Base-by-base conservation (phyloP, 2,113 vertebrate species). In the Erpornis zantholeuca region DNA sequence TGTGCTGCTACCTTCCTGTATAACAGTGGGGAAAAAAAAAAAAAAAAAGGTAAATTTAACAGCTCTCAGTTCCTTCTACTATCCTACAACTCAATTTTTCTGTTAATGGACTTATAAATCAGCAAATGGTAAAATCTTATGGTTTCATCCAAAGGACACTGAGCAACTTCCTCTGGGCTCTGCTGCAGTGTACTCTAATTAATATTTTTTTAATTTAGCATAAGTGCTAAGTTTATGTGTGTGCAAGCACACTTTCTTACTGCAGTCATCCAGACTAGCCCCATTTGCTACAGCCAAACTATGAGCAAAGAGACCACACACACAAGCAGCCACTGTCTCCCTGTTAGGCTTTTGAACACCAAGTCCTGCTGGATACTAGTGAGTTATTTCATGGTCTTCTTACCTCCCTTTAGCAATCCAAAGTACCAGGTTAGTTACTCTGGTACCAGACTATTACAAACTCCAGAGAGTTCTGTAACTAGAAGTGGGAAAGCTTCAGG, bases 21-120 rank as follows among this genome's bases (percentile, higher is more conserved):
- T 13, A 72, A 31, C 0, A 1, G 44, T 44, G 23, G 22, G 7
- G 33, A 5, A n/a, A 16, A 7, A 29, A 70, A 2, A 36, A 5
- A n/a, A 14, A 6, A 27, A 65, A 2, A 36, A 4, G 8, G 3
- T 69, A 31, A 52, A 3, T 53, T 44, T 15, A 45, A 20, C 5
- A 29, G 7, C 29, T 12, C 18, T 88, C 19, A 33, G 10, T 29
- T 45, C 6, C 15, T 8, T 38, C 50, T 83, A 13, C 25, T 42
- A 2, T 54, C 14, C 27, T 52, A 11, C 24, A 42, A 45, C 16
- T 72, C 15, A 54, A 2, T 79, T 68, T 76, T 82, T 17, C 19
- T 89, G 45, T 40, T 59, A 54, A 70, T 38, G 18, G 23, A 29
- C 25, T 59, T 66, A 6, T 15, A 79, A 76, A 40, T 57, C 75